phyloP scores from a whole-genome alignment of 2,797 vertebrate species.

The Pterois miles region DNA sequence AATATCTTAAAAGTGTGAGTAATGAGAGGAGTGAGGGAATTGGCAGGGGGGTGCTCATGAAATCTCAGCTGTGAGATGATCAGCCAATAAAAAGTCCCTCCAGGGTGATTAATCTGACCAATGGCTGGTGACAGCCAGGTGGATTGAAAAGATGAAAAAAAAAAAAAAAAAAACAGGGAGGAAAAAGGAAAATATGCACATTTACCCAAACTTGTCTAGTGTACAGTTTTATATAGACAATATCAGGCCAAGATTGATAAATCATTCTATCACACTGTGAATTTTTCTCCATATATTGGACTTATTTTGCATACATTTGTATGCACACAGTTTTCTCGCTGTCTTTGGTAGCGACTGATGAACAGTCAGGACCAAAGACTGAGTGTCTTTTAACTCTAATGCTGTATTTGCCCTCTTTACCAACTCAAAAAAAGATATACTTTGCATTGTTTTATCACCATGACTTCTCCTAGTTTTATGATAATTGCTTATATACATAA shows the following conservation, averaged over 20 bases:
- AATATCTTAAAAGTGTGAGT: slow-evolving; percentile 77
- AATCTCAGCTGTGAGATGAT: slow-evolving; percentile 73
- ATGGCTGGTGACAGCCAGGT: slow-evolving; percentile 61
- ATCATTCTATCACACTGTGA: not conserved
- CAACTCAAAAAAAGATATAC: not conserved
- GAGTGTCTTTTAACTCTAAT: not conserved
- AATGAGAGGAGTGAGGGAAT: slow-evolving; percentile 62
- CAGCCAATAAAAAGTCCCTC: slow-evolving; percentile 73
- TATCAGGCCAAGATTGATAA: not conserved
- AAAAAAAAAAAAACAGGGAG: not conserved
- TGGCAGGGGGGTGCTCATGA: slow-evolving; percentile 55
- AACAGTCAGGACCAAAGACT: not conserved
- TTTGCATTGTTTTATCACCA: not conserved
- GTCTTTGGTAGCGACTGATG: slow-evolving; percentile 42
- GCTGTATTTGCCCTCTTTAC: not conserved
- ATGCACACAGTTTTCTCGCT: not conserved
- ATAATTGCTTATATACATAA: not conserved
- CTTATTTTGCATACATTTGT: slow-evolving; percentile 25
- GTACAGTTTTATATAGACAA: not conserved
- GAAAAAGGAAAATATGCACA: slow-evolving; percentile 4
- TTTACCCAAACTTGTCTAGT: slow-evolving; percentile 10
- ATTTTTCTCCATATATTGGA: not conserved
- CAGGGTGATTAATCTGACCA: slow-evolving; percentile 75
- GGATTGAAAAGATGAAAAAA: slow-evolving; percentile 37
- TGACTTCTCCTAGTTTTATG: not conserved